phyloP scores from a whole-genome alignment of 2,888 invertebrate species.

The Mimumesa dahlbomi region DNA sequence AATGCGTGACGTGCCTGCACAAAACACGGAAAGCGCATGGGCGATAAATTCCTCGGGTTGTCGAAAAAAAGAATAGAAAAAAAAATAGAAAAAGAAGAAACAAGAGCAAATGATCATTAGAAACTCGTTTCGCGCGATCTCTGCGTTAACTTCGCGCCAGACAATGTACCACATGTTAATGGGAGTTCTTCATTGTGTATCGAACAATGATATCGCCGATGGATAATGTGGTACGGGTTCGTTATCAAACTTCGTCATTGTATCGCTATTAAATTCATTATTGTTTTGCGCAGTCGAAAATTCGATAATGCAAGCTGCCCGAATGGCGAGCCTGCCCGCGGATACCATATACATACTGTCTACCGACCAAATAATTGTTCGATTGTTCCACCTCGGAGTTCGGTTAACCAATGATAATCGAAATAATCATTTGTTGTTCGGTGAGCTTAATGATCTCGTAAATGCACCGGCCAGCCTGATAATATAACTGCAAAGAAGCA shows the following conservation, averaged over 20 bases:
- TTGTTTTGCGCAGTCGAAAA: conserved; percentile 42
- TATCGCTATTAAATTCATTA: conserved; percentile 25
- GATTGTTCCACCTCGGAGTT: conserved; percentile 44
- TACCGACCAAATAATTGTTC: conserved; percentile 52
- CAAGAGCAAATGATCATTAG: conserved; percentile 42
- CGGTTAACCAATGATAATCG: conserved; percentile 60
- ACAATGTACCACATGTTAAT: neutral
- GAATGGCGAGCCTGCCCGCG: conserved; percentile 2
- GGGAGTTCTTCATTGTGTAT: conserved; percentile 15
- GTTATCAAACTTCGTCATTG: conserved; percentile 22
- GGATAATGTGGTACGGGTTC: neutral
- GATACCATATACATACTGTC: neutral
- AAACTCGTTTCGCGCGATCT: conserved; percentile 51
- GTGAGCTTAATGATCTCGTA: conserved; percentile 49
- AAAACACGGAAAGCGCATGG: conserved; percentile 27
- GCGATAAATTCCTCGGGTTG: conserved; percentile 39
- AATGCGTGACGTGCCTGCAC: conserved; percentile 40
- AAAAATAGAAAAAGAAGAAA: neutral
- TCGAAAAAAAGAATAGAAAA: too few relatives aligned
- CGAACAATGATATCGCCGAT: conserved; percentile 23
- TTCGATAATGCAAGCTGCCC: conserved; percentile 33
- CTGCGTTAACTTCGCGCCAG: too few relatives aligned
- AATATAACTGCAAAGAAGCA: conserved; percentile 4
- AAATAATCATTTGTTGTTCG: conserved; percentile 52
- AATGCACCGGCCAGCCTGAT: conserved; percentile 22